Conservation (phyloP, 1,140 invertebrate species). For the honey bee (Apis mellifera) region DNA sequence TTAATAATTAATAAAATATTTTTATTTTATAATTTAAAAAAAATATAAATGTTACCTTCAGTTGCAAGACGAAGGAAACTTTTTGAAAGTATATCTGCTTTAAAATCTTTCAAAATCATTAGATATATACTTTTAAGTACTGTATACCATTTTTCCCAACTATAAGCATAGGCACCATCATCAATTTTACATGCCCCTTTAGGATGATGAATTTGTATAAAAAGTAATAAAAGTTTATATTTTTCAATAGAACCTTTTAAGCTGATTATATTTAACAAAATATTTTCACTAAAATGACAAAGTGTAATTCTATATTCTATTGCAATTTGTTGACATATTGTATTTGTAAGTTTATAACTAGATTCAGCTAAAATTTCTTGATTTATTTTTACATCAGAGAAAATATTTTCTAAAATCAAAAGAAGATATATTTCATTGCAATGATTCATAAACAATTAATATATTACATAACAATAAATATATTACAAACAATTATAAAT, state of each 20-base stretch:
- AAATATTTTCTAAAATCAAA: slow-evolving; percentile 59
- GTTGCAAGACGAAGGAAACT: slow-evolving; percentile 63
- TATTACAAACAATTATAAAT: not conserved
- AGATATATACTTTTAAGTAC: slow-evolving; percentile 66
- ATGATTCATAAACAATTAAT: not conserved
- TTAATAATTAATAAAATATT: slow-evolving; percentile 12
- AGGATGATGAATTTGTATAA: slow-evolving; percentile 74
- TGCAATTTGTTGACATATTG: slow-evolving; percentile 66
- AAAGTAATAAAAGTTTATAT: slow-evolving; percentile 68
- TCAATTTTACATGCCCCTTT: slow-evolving; percentile 57
- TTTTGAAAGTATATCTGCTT: slow-evolving; percentile 46
- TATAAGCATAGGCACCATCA: slow-evolving; percentile 58
- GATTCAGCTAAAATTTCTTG: slow-evolving; percentile 53
- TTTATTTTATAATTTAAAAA: slow-evolving; percentile 13
- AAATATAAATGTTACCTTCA: slow-evolving; percentile 66
- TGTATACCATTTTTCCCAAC: slow-evolving; percentile 67
- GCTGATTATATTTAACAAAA: slow-evolving; percentile 61
- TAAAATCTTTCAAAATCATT: slow-evolving; percentile 66
- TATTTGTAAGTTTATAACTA: slow-evolving; percentile 62
- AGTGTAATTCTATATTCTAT: slow-evolving; percentile 67
- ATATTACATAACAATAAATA: not conserved
- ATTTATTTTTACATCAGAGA: slow-evolving; percentile 48
- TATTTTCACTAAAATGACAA: slow-evolving; percentile 72
- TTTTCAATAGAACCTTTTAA: slow-evolving; percentile 65
- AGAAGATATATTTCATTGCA: not conserved